These are phyloP conservation scores for Orchesellides sinensis DNA, from an alignment of 2,888 invertebrate species.

Conservation along the genomic window DNA sequence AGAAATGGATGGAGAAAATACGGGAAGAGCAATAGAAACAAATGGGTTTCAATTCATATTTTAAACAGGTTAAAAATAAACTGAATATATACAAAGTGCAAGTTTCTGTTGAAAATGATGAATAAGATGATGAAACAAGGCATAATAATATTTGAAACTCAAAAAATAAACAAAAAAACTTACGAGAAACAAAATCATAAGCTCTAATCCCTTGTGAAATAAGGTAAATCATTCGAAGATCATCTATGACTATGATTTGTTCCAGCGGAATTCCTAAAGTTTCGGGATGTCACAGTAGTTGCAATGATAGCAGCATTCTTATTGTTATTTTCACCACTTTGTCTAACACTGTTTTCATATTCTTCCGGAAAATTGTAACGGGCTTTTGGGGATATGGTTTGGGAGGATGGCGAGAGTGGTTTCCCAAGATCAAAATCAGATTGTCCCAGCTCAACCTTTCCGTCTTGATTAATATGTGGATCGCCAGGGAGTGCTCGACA, in stretches of 20 bases:
- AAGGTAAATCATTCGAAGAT: slow-evolving; percentile 76
- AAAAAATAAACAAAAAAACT: slow-evolving; percentile 77
- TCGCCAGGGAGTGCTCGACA: slow-evolving; percentile 15
- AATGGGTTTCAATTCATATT: no score
- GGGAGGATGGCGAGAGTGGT: slow-evolving; percentile 35
- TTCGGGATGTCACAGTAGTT: slow-evolving; percentile 31
- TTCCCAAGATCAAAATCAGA: slow-evolving; percentile 22
- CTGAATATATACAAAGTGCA: background rate
- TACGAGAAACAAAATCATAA: slow-evolving; percentile 84
- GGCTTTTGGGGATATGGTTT: slow-evolving; percentile 42
- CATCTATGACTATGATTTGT: slow-evolving; percentile 63
- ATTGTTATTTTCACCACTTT: background rate
- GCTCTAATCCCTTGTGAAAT: slow-evolving; percentile 85
- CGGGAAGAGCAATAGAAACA: no score
- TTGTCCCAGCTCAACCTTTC: slow-evolving; percentile 33
- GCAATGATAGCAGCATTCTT: slow-evolving; percentile 30
- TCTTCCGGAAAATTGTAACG: slow-evolving; percentile 45
- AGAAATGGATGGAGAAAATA: no score
- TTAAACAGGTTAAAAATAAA: background rate
- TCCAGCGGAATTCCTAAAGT: slow-evolving; percentile 44
- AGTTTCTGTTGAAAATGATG: background rate
- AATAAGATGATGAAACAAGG: background rate
- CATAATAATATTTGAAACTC: no score
- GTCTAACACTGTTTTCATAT: background rate
- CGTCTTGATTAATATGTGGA: slow-evolving; percentile 48